These are phyloP conservation scores for Mylabris phalerata DNA, from an alignment of 1,140 invertebrate species.

Conservation along the genomic window DNA sequence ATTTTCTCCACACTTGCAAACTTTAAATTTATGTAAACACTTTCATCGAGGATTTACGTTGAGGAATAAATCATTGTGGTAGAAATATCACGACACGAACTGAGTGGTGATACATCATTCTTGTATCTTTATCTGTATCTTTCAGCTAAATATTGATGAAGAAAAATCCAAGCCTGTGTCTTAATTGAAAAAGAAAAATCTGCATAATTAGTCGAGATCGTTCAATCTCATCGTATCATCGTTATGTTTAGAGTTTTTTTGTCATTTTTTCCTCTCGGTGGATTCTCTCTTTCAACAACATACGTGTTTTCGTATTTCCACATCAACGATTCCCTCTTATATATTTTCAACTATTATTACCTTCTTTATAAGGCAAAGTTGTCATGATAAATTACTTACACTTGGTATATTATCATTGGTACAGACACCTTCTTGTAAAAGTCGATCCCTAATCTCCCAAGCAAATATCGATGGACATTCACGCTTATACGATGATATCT, in stretches of 20 bases:
- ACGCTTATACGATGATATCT: conserved; percentile 92
- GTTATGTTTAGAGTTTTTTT: conserved; percentile 2
- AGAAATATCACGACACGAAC: background rate
- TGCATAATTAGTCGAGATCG: too few relatives aligned
- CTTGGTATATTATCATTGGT: conserved; percentile 99
- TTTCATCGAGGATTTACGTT: conserved; percentile 1
- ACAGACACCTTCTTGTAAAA: conserved; percentile 94
- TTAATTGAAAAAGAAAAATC: too few relatives aligned
- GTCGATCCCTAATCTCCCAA: conserved; percentile 94
- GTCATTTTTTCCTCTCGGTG: conserved; percentile 2
- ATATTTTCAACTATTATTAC: conserved; percentile 10
- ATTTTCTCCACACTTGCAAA: conserved; percentile 1
- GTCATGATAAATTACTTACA: conserved; percentile 60
- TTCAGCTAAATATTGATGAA: too few relatives aligned
- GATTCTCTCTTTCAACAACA: background rate
- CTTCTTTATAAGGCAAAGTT: background rate
- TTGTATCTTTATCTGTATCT: too few relatives aligned
- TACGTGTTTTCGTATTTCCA: conserved; percentile 11
- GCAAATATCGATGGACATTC: conserved; percentile 98
- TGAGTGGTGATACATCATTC: too few relatives aligned
- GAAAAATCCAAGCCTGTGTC: too few relatives aligned
- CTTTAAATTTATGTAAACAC: conserved; percentile 14
- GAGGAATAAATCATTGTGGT: conserved; percentile 9
- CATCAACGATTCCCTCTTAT: background rate
- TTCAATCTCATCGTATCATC: background rate